Evolutionary conservation across 2,888 invertebrate species (phyloP), one percentile per base, ranked within the genome.

Genomic region (Punctoribates punctum): DNA sequence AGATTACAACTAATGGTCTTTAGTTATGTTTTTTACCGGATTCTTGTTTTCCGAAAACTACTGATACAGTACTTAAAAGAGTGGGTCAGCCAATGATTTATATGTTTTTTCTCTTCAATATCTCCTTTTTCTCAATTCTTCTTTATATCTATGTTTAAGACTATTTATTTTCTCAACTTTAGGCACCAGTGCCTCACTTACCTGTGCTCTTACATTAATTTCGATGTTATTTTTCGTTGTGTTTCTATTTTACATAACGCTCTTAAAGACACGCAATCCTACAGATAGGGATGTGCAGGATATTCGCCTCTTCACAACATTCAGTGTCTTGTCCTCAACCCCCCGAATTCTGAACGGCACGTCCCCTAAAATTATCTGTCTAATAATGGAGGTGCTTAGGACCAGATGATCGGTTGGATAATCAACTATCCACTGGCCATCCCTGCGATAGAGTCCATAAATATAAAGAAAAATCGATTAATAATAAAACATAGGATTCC

Each of bases 81-180:
- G 57, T 57, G 57, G 57, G 57, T 57, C 57, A 57, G 25, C 15
- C 25, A 57, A 57, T 57, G 57, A 57, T 57, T 57, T 57, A 57
- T 57, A 3, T 57, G 23, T 57, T 57, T n/a, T 54, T 57, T 57
- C 15, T 57, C 15, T 57, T n/a, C 54, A 4, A 25, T 57, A 23
- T 54, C 20, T n/a, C n/a, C 20, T 54, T n/a, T 20, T 25, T 23
- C 23, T 57, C 34, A 34, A 34, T 34, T 34, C 34, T 34, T 34
- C 34, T 34, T 34, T 34, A 34, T 34, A 34, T 34, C 34, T 34
- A 34, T 34, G 4, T 34, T 34, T 5, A 34, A 34, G 34, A 34
- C 34, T 34, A 34, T 34, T 34, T 34, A 34, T 34, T 34, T 34
- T 34, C 34, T 34, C 34, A 5, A 34, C 34, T 34, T 34, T 34